Percentiles rank a stretch among this genome's conserved stretches.
These are phyloP conservation scores for Dolichallabes microphthalmus DNA, from an alignment of 2,113 vertebrate genomes.

Conservation along the genomic window DNA sequence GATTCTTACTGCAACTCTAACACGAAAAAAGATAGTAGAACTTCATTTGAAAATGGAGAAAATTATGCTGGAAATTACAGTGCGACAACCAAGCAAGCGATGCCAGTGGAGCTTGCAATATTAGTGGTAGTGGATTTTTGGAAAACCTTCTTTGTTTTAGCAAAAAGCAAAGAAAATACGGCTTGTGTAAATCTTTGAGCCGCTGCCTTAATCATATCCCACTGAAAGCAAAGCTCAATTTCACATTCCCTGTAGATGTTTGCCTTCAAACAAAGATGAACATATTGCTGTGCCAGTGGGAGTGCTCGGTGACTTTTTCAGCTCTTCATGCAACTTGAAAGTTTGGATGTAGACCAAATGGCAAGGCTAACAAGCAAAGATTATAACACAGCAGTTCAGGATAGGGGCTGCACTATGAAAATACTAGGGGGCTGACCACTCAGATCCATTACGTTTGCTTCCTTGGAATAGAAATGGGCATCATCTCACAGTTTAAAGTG, in stretches of 20 bases:
- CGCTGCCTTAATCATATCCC: constrained; percentile 18
- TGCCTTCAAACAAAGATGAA: constrained; percentile 18
- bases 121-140: background rate
- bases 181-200: background rate
- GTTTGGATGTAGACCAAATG: constrained; percentile 29
- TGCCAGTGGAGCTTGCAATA: background rate
- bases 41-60: background rate
- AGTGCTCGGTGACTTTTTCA: constrained; percentile 30
- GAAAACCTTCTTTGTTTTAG: constrained; percentile 19
- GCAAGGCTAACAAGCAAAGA: constrained; percentile 26
- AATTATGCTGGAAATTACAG: background rate
- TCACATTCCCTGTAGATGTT: constrained; percentile 32
- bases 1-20: background rate
- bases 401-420: constrained; percentile 15
- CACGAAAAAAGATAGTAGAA: background rate
- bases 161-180: constrained; percentile 4
- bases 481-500: constrained; percentile 2
- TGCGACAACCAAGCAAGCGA: background rate
- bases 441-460: background rate
- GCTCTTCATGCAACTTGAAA: constrained; percentile 14
- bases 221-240: background rate
- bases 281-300: constrained; percentile 13
- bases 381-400: background rate
- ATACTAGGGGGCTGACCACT: background rate
- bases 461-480: background rate